phyloP scores from a whole-genome alignment of 2,113 vertebrate genomes.

The Cettia cetti region DNA sequence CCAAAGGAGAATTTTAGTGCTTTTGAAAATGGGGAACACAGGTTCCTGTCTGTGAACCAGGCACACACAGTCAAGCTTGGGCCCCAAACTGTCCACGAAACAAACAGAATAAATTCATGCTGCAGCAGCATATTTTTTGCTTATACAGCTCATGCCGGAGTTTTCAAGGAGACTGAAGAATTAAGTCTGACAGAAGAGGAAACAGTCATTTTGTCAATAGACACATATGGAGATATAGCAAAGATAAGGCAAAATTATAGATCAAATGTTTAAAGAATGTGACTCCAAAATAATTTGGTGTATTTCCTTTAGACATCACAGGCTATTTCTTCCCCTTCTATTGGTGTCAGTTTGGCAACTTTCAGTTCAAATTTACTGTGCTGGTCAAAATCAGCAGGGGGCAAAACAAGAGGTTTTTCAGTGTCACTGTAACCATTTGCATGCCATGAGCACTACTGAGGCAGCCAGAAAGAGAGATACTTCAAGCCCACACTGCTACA shows the following conservation, averaged over 20 bases:
- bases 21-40: background rate
- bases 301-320: background rate
- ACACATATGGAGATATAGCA: background rate
- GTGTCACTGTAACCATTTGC: background rate
- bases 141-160: background rate
- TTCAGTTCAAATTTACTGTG: background rate
- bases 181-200: background rate
- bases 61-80: background rate
- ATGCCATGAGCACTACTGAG: background rate
- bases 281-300: background rate
- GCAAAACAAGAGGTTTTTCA: background rate
- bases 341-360: background rate
- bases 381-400: background rate
- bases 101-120: slow-evolving; percentile 8
- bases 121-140: slow-evolving; percentile 13
- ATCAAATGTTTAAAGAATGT: background rate
- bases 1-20: background rate
- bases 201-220: background rate
- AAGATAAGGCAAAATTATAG: background rate
- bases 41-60: background rate
- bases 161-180: slow-evolving; percentile 16
- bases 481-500: background rate
- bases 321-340: background rate
- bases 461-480: background rate
- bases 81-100: background rate